Evolutionary conservation across 1,140 invertebrate genomes (phyloP).

Genomic region (Drosophila setifemur): DNA sequence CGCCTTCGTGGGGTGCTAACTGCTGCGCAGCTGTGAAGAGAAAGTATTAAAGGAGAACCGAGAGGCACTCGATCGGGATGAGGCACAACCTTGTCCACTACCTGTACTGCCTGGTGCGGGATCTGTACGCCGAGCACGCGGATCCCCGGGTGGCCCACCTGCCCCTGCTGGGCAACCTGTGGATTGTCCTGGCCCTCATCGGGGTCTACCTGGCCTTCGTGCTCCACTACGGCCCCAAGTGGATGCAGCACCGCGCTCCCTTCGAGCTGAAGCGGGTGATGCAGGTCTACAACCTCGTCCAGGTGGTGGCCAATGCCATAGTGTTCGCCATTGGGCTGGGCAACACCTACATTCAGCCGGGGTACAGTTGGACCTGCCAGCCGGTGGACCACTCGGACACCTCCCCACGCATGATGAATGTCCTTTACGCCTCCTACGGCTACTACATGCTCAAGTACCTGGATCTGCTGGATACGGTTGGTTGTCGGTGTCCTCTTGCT

Average conservation of each 20-base stretch:
- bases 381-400: slow-evolving; percentile 84
- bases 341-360: slow-evolving; percentile 80
- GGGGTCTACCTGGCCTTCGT: slow-evolving; percentile 86
- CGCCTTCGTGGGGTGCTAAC: slow-evolving; percentile 28
- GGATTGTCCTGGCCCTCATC: slow-evolving; percentile 84
- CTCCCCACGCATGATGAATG: slow-evolving; percentile 82
- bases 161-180: slow-evolving; percentile 83
- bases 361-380: slow-evolving; percentile 88
- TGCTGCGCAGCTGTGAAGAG: slow-evolving; percentile 1
- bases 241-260: slow-evolving; percentile 89
- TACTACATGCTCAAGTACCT: slow-evolving; percentile 85
- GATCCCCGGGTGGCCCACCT: slow-evolving; percentile 68
- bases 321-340: slow-evolving; percentile 85
- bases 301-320: slow-evolving; percentile 87
- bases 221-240: slow-evolving; percentile 85
- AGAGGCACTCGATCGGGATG: slow-evolving; percentile 29
- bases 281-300: slow-evolving; percentile 89
- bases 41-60: not conserved
- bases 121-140: slow-evolving; percentile 53
- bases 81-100: slow-evolving; percentile 50
- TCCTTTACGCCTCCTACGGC: slow-evolving; percentile 85
- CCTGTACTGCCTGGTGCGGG: slow-evolving; percentile 38
- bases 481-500: not conserved
- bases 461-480: slow-evolving; percentile 86
- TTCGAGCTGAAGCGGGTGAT: slow-evolving; percentile 87